Evolutionary conservation across 2,888 invertebrate species (phyloP).

Genomic region (Trichopoda pennipes): DNA sequence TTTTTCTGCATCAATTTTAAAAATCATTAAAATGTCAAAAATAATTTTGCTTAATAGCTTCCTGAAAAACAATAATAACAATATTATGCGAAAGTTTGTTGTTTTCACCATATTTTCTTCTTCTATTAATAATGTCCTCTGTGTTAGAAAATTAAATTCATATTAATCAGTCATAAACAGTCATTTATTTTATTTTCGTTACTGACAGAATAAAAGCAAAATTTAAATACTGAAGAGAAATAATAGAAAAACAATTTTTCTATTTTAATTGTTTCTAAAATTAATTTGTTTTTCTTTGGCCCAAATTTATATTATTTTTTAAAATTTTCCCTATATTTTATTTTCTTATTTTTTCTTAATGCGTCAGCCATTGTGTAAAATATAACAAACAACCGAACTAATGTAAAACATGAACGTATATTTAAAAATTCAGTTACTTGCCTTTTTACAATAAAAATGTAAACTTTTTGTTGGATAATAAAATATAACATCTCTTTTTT

Average conservation of each 20-base stretch:
- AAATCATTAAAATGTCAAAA: background rate
- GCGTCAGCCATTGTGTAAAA: slow-evolving; percentile 30
- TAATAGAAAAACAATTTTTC: background rate
- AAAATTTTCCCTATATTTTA: background rate
- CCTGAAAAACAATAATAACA: background rate
- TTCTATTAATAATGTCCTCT: slow-evolving; percentile 14
- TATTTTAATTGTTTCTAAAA: slow-evolving; percentile 39
- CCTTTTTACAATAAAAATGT: slow-evolving; percentile 9
- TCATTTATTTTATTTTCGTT: background rate
- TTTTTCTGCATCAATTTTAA: background rate
- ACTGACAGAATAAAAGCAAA: background rate
- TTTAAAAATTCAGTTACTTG: slow-evolving; percentile 24
- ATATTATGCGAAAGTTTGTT: background rate
- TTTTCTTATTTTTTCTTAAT: background rate
- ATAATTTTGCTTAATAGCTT: background rate
- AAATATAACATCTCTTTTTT: slow-evolving; percentile 5
- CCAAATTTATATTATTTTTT: background rate
- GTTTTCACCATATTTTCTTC: background rate
- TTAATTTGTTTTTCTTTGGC: slow-evolving; percentile 21
- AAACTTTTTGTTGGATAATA: background rate
- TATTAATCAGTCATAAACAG: slow-evolving; percentile 18
- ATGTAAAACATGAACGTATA: slow-evolving; percentile 16
- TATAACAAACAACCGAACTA: slow-evolving; percentile 17
- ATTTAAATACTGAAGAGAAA: background rate
- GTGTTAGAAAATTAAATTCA: slow-evolving; percentile 9